Evolutionary conservation across 1,140 invertebrate genomes (phyloP).

Genomic region (Leptopilina clavipes): DNA sequence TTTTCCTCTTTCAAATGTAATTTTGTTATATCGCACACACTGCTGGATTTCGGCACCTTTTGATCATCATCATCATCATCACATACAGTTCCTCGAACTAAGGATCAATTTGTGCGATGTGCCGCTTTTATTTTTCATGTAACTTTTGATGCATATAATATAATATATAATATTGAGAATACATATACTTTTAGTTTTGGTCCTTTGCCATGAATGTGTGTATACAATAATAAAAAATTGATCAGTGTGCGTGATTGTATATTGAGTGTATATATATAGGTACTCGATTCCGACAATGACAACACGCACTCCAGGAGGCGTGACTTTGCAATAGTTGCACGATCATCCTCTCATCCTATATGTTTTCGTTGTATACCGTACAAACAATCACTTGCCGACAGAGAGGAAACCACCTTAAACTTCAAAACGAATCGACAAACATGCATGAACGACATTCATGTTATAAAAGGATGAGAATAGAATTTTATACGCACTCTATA

Average conservation of each 20-base stretch:
- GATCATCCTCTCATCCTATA: not conserved
- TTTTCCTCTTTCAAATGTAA: not conserved
- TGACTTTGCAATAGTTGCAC: not conserved
- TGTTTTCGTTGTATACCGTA: no score
- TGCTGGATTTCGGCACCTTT: slow-evolving; percentile 9
- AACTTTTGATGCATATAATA: no score
- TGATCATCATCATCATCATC: slow-evolving; percentile 1
- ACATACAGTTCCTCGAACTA: not conserved
- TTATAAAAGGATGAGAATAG: not conserved
- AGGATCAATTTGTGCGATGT: slow-evolving; percentile 24
- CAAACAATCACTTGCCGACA: slow-evolving; percentile 17
- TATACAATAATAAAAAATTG: not conserved
- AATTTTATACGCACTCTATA: not conserved
- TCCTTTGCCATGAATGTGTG: not conserved
- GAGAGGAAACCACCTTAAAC: not conserved
- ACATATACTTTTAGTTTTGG: not conserved
- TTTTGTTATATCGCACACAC: not conserved
- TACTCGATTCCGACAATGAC: slow-evolving; percentile 17
- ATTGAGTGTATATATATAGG: not conserved
- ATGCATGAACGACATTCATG: slow-evolving; percentile 22
- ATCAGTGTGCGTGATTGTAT: slow-evolving; percentile 18
- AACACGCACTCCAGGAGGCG: slow-evolving; percentile 17
- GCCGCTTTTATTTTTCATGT: not conserved
- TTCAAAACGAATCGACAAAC: slow-evolving; percentile 11
- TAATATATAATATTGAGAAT: slow-evolving; percentile 3